A percentile compares a stretch with the other conserved stretches of the same genome.
Evolutionary conservation across 2,888 invertebrate species (phyloP).

Genomic region (Ametastegia equiseti): DNA sequence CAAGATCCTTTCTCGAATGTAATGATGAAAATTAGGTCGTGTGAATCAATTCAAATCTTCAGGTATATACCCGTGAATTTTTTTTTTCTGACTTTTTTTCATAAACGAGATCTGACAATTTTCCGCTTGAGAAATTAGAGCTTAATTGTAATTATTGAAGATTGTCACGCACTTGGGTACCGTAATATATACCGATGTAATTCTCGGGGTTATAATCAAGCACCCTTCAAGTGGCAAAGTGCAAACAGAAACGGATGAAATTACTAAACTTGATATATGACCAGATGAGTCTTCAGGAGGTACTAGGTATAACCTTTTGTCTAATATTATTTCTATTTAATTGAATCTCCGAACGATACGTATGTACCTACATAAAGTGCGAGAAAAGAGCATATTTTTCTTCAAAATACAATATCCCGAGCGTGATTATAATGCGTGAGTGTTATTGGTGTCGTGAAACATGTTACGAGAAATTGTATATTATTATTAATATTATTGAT

Average conservation of each 20-base stretch:
- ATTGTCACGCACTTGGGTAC: conserved; percentile 15
- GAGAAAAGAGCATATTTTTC: conserved; percentile 22
- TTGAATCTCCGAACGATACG: not conserved
- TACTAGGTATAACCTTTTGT: not conserved
- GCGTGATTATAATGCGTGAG: conserved; percentile 50
- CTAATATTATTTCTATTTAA: not conserved
- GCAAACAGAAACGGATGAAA: not conserved
- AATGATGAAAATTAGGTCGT: conserved; percentile 6
- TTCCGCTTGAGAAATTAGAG: conserved; percentile 4
- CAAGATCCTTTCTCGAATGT: not conserved
- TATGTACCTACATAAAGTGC: not conserved
- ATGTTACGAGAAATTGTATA: conserved; percentile 61
- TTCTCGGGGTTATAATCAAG: not conserved
- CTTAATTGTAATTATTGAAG: conserved; percentile 26
- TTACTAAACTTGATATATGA: not conserved
- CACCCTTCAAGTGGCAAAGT: not conserved
- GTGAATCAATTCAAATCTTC: not conserved
- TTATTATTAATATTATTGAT: conserved; percentile 63
- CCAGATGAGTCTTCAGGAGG: too few species aligned
- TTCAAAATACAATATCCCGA: conserved; percentile 23
- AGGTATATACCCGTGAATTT: not conserved
- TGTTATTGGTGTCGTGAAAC: conserved; percentile 58
- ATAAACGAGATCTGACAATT: not conserved
- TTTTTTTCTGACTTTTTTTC: not conserved
- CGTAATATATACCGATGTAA: not conserved